Percentiles rank a stretch among this genome's conserved stretches.
Conservation (phyloP, 35 echinoderm and acorn worm genomes). For the Heliocidaris erythrogramma region DNA sequence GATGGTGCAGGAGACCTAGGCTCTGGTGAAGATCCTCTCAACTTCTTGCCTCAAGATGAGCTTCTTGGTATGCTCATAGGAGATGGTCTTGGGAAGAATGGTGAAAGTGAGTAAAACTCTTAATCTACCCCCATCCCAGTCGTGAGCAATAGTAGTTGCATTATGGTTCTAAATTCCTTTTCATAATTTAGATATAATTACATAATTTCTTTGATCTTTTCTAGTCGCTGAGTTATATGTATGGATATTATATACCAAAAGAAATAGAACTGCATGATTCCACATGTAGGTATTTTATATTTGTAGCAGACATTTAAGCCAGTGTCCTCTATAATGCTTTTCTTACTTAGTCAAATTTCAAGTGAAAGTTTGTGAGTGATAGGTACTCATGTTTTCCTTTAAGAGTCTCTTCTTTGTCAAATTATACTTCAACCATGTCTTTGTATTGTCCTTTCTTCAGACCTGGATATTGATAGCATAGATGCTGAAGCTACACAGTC, state of each 20-base stretch:
- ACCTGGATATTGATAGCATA: slow-evolving; percentile 74
- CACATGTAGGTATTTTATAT: too few relatives aligned
- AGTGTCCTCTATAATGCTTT: too few relatives aligned
- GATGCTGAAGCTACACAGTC: slow-evolving; percentile 60
- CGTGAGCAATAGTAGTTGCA: not conserved
- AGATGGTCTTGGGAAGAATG: slow-evolving; percentile 83
- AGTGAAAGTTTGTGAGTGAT: too few relatives aligned
- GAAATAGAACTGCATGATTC: too few relatives aligned
- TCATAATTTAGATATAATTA: not conserved
- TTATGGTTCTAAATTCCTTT: not conserved
- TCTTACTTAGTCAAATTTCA: too few relatives aligned
- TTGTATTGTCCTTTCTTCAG: slow-evolving; percentile 27
- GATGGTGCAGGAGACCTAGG: slow-evolving; percentile 74
- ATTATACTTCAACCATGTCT: not conserved
- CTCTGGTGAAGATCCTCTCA: slow-evolving; percentile 86
- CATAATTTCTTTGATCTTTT: not conserved
- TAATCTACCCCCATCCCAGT: not conserved
- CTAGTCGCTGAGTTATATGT: too few relatives aligned
- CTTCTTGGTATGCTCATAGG: slow-evolving; percentile 88
- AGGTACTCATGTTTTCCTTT: not conserved
- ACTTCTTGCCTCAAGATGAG: slow-evolving; percentile 93
- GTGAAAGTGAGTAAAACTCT: slow-evolving; percentile 67
- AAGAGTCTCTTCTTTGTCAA: not conserved
- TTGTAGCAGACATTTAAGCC: too few relatives aligned
- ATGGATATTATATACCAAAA: too few relatives aligned